Base-by-base conservation (phyloP, 2,113 vertebrate species). In the Erpornis zantholeuca region DNA sequence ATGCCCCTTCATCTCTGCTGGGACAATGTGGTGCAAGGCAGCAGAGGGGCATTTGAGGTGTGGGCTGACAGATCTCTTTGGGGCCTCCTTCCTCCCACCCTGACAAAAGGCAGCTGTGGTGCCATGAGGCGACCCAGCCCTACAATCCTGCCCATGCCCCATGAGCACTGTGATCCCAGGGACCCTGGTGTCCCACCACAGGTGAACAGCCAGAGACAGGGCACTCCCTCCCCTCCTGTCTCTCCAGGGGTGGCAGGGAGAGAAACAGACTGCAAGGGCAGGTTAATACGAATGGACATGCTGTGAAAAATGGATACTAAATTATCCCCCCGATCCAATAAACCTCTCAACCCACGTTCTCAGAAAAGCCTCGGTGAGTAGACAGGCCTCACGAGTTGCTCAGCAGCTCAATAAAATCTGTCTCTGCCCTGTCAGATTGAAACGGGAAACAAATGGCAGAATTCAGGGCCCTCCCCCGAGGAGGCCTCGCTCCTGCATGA, bases 371-470 rank as follows among this genome's bases (percentile, higher is more conserved):
- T 89, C 2, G 0, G 63, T 54, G 89, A 82, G 79, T 57, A 92
- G 93, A 85, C 84, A 96, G 91, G 78, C 78, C 86, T 92, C 87
- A 92, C 11, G 3, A 87, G 81, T 53, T 57, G 81, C 59, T 87
- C 86, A 76, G 89, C 82, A 57, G 89, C 90, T 96, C 94, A 94
- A 85, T 96, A 94, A 94, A 94, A 95, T 61, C 82, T 73, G 61
- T 69, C 84, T 90, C 70, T 96, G 89, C 57, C 77, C 83, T 89
- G 93, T 85, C 91, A 92, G 60, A 52, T 44, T 2, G 44, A 56
- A 92, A 88, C 89, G n/a, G 49, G 78, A 95, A 96, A 95, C 78
- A 94, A 94, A 92, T 87, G 89, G 77, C 69, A 76, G 91, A 94
- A 86, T 79, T 40, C 0, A 1, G 78, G 70, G 45, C 82, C 66